Base-by-base conservation (phyloP, 2,113 vertebrate genomes). In the Meleagris gallopavo region DNA sequence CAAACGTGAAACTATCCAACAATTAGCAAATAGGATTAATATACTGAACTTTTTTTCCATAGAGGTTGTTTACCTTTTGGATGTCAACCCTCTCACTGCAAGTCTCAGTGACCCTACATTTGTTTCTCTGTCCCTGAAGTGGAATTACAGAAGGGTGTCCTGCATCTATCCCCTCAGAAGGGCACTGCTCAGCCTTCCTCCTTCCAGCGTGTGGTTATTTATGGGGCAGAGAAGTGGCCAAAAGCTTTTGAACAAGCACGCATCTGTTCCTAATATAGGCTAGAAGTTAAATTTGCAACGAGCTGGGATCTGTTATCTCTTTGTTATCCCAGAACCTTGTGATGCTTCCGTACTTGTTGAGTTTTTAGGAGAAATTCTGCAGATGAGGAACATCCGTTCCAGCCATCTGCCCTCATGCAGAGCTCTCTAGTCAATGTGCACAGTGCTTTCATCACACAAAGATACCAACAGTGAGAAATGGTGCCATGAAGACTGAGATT, bases 11-110 rank as follows among this genome's bases (percentile, higher is more conserved):
- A 61, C 61, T 48, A 41, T 13, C 38, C 52, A 58, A 66, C 34
- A 41, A 15, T 15, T 21, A 10, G 9, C 27, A 5, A 9, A 30
- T 12, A 72, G 13, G 14, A 27, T 32, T 9, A 2, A 60, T 20
- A 3, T 0, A 15, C 7, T 3, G 72, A 1, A 32, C 2, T 7
- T 48, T 30, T 2, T 21, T 71, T 71, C 43, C 13, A 25, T 1
- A 15, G 25, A 27, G 30, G 3, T 4, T 20, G 0, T n/a, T 77
- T 9, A 2, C 7, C 24, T 22, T 24, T 25, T 13, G 4, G 57
- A 27, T 36, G 67, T 27, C 40, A 5, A 12, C 14, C 9, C 34
- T 4, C 57, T 19, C 30, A 8, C 4, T 32, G 48, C 10, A 55
- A 8, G 38, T 1, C 8, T 19, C 13, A 36, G 2, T 2, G 40